A percentile compares a stretch with the other conserved stretches of the same genome.
phyloP scores from a whole-genome alignment of 2,113 vertebrate genomes.

The Bungarus multicinctus region DNA sequence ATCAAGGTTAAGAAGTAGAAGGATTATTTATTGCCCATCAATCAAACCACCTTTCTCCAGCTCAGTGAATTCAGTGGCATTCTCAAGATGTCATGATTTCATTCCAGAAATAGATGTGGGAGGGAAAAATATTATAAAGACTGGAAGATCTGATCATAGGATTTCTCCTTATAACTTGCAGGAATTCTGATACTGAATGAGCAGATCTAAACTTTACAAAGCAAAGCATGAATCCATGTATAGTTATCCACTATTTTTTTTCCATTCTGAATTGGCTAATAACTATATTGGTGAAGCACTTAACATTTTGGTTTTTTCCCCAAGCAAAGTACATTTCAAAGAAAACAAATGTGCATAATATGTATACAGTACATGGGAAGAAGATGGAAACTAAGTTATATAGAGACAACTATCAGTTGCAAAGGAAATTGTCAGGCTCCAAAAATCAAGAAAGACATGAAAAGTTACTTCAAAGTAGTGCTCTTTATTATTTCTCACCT shows the following conservation, averaged over 20 bases:
- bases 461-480: too few species aligned
- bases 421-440: background rate
- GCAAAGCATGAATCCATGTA: background rate
- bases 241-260: too few species aligned
- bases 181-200: background rate
- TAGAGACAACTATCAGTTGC: background rate
- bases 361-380: background rate
- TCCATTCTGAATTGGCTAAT: background rate
- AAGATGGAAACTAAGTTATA: background rate
- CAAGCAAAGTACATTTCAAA: background rate
- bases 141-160: background rate
- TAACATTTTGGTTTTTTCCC: background rate
- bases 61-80: background rate
- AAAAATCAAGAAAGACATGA: background rate
- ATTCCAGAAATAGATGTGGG: background rate
- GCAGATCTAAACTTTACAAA: background rate
- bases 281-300: background rate
- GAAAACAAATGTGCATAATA: background rate
- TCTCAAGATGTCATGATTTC: background rate
- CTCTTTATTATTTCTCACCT: too few species aligned
- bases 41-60: background rate
- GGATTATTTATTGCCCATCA: background rate
- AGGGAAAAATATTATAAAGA: background rate
- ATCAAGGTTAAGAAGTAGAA: slow-evolving; percentile 5
- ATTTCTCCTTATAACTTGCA: too few species aligned